Base-by-base conservation (phyloP, 1,140 invertebrate genomes). In the Apis cerana region DNA sequence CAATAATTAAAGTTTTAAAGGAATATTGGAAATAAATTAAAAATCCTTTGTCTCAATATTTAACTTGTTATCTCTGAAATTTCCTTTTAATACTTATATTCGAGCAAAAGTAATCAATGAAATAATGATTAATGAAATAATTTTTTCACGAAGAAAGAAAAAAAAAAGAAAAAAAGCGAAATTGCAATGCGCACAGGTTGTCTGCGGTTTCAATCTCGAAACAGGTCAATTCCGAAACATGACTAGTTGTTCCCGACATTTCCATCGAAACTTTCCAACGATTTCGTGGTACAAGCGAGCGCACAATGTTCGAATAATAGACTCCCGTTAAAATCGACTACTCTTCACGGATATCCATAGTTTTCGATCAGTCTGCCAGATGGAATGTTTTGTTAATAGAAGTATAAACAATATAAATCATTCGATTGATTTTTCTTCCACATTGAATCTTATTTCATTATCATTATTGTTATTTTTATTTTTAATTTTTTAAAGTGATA, bases 211-310 rank as follows among this genome's bases (percentile, higher is more conserved):
- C 61, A 76, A 65, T 48, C 13, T 67, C 50, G 50, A 13, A 2
- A 43, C 52, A n/a, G 52, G 67, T 67, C 75, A 77, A 67, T 67
- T 56, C 48, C 19, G 50, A 56, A 77, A 48, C 27, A n/a, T 50
- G 23, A 21, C 50, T 56, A 54, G 48, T 77, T 52, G n/a, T 75
- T 52, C 23, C n/a, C n/a, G 48, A 64, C 61, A 50, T 64, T 56
- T 77, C 23, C 52, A n/a, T 43, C 19, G 27, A 58, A 67, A 56
- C 19, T 54, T 62, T 68, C 43, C 27, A 54, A 77, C 52, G 50
- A 43, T 43, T 19, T 48, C 21, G 23, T 7, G 19, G 33, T 33
- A 17, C 3, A 12, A 61, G 21, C 33, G 43, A 62, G 2, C 0
- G 27, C 43, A 23, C 23, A 13, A 27, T 48, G 23, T 19, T 43